A percentile compares a stretch with the other conserved stretches of the same genome.
phyloP scores from a whole-genome alignment of 92 coral and sea anemone species.

The Zoanthus sociatus region DNA sequence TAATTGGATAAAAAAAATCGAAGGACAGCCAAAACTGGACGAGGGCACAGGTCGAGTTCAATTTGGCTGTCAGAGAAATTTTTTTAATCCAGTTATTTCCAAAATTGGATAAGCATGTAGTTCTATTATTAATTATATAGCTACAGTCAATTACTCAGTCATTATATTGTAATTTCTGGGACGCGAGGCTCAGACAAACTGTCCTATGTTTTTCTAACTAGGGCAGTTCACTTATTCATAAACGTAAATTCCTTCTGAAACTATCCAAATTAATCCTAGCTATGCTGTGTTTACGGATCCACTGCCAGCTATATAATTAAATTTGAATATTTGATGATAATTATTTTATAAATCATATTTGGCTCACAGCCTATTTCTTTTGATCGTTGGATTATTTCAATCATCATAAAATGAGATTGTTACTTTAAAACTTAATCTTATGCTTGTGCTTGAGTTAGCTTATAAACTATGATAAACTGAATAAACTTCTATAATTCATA shows the following conservation, averaged over 20 bases:
- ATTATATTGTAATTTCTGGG: neutral
- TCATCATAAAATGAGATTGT: neutral
- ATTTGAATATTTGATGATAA: neutral
- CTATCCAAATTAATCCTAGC: conserved; percentile 3
- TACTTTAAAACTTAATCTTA: conserved; percentile 6
- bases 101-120: conserved; percentile 1
- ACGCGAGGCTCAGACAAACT: neutral
- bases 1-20: neutral
- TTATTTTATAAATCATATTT: neutral
- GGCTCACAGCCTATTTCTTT: neutral
- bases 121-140: neutral
- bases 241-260: neutral
- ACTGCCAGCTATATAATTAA: conserved; percentile 6
- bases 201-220: neutral
- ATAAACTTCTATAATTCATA: neutral
- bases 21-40: conserved; percentile 6
- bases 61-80: neutral
- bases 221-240: neutral
- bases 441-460: conserved; percentile 1
- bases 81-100: neutral
- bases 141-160: conserved; percentile 8
- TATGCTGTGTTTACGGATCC: neutral
- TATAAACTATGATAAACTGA: conserved; percentile 9
- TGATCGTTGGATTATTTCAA: too few relatives aligned
- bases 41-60: neutral